Percentiles rank a stretch among this genome's conserved stretches.
phyloP scores from a whole-genome alignment of 2,797 vertebrate species.

The Phalanger gymnotis region DNA sequence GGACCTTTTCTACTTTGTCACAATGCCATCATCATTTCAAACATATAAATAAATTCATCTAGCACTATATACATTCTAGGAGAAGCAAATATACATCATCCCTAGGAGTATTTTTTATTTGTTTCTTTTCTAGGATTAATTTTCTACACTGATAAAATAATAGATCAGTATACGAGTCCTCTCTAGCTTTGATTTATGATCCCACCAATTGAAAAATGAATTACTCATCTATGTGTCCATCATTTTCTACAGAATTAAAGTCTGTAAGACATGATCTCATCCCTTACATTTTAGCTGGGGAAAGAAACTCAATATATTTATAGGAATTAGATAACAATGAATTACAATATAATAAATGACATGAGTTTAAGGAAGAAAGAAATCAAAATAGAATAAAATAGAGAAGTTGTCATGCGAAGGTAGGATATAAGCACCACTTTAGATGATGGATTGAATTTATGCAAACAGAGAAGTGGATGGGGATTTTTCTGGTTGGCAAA shows the following conservation, averaged over 20 bases:
- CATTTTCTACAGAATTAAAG: background rate
- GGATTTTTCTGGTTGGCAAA: background rate
- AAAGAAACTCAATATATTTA: background rate
- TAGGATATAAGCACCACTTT: background rate
- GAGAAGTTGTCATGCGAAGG: background rate
- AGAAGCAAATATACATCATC: background rate
- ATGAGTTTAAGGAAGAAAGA: background rate
- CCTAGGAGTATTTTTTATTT: background rate
- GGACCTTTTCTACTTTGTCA: no score
- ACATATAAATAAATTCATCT: background rate
- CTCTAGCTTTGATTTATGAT: background rate
- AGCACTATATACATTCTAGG: background rate
- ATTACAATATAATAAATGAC: background rate
- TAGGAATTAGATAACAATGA: background rate
- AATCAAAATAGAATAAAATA: background rate
- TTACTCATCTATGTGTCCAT: background rate
- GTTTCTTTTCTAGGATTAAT: background rate
- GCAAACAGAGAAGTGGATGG: background rate
- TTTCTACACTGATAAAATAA: background rate
- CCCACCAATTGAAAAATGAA: background rate
- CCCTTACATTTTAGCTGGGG: background rate
- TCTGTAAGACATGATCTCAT: background rate
- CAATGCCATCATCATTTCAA: background rate
- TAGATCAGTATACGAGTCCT: background rate
- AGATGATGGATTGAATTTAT: background rate